Evolutionary conservation across 2,888 invertebrate species (phyloP).

Genomic region (Magallana nippona): DNA sequence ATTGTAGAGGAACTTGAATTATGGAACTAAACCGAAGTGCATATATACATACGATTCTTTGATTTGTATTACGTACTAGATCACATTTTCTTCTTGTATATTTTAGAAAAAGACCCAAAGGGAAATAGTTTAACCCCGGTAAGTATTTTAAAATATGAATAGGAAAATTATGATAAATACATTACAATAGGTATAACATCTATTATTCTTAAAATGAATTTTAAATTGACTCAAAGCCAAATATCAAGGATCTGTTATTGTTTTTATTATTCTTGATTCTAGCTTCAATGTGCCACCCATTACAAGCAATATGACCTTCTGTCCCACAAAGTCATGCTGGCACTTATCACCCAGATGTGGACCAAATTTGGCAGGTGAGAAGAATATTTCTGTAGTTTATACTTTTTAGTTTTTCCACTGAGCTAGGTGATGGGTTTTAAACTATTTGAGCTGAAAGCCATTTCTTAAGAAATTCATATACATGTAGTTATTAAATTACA

Average conservation of each 20-base stretch:
- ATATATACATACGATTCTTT: too few relatives aligned
- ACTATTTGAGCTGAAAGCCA: too few relatives aligned
- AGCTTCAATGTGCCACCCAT: conserved; percentile 73
- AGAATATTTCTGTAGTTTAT: neutral
- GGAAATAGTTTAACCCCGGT: conserved; percentile 62
- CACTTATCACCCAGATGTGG: conserved; percentile 72
- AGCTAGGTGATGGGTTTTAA: too few relatives aligned
- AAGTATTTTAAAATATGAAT: conserved; percentile 49
- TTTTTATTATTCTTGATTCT: conserved; percentile 44
- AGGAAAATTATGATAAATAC: neutral
- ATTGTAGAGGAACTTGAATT: too few relatives aligned
- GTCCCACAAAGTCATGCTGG: conserved; percentile 66
- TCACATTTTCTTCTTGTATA: neutral
- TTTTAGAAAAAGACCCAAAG: conserved; percentile 62
- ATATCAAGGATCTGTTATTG: too few relatives aligned
- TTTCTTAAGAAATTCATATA: too few relatives aligned
- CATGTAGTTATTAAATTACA: too few relatives aligned
- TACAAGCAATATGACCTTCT: conserved; percentile 74
- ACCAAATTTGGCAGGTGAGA: conserved; percentile 71
- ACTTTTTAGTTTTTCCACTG: neutral
- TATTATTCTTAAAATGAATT: neutral
- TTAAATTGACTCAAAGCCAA: neutral
- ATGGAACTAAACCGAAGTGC: too few relatives aligned
- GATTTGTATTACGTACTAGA: too few relatives aligned
- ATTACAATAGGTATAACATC: neutral